phyloP scores from a whole-genome alignment of 2,113 vertebrate genomes.

The Guaruba guarouba region DNA sequence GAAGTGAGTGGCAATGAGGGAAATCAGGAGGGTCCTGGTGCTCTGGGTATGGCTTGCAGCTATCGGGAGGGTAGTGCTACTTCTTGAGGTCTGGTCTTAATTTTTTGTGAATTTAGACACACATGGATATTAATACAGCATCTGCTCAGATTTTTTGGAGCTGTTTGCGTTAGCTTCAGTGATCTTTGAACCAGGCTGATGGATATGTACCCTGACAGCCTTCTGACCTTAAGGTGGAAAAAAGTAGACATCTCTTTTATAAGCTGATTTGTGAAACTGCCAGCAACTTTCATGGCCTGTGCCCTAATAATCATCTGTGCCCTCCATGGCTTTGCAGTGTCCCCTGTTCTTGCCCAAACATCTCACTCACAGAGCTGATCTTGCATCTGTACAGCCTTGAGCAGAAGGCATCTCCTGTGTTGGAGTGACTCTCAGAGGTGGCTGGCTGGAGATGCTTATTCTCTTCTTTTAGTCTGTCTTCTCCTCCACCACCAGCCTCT shows the following conservation, averaged over 20 bases:
- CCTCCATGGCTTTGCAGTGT: neutral
- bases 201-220: neutral
- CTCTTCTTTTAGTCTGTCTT: neutral
- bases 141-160: neutral
- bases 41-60: neutral
- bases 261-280: neutral
- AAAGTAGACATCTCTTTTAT: neutral
- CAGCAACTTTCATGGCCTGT: neutral
- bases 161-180: neutral
- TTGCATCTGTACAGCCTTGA: neutral
- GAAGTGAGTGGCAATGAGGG: conserved; percentile 75
- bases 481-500: neutral
- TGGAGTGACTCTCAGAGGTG: neutral
- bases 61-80: neutral
- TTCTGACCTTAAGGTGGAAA: neutral
- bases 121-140: neutral
- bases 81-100: neutral
- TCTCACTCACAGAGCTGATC: neutral
- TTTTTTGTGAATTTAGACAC: neutral
- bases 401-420: neutral
- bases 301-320: neutral
- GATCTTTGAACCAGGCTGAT: neutral
- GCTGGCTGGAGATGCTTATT: neutral
- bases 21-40: neutral
- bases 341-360: neutral